Percentiles rank a stretch among this genome's conserved stretches.
These are phyloP conservation scores for Galerucella pusilla DNA, from an alignment of 2,888 invertebrate genomes.

Conservation along the genomic window DNA sequence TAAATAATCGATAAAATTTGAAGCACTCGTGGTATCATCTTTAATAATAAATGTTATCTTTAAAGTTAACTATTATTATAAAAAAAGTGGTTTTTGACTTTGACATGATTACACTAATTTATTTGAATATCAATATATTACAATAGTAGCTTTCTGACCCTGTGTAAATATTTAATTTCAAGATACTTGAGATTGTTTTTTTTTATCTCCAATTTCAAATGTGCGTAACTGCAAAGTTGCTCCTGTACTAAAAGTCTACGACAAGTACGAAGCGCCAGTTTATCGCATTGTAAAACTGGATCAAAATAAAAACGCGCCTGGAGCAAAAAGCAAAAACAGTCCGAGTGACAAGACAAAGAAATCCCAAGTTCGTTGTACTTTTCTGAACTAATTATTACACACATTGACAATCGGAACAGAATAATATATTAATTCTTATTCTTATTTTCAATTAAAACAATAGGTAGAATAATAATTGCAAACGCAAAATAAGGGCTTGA, in stretches of 20 bases:
- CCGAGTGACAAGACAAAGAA: constrained; percentile 23
- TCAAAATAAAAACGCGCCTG: constrained; percentile 16
- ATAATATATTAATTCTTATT: constrained; percentile 49
- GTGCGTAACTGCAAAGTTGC: background rate
- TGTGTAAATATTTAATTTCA: no score
- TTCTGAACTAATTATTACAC: constrained; percentile 49
- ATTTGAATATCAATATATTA: no score
- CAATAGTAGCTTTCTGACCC: no score
- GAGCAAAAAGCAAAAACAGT: constrained; percentile 6
- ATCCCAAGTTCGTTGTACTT: constrained; percentile 32
- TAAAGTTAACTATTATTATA: no score
- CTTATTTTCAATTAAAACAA: constrained; percentile 52
- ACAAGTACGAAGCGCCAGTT: constrained; percentile 3
- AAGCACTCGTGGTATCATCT: no score
- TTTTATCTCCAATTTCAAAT: no score
- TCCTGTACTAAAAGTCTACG: constrained; percentile 7
- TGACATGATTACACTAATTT: no score
- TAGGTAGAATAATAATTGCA: constrained; percentile 49
- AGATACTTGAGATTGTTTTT: no score
- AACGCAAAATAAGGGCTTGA: constrained; percentile 48
- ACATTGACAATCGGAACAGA: constrained; percentile 47
- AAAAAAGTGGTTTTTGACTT: no score
- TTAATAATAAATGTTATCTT: no score
- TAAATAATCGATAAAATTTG: no score
- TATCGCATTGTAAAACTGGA: constrained; percentile 1